Percentiles rank a stretch among this genome's conserved stretches.
These are phyloP conservation scores for Metaphire vulgaris DNA, from an alignment of 1,140 invertebrate species.

Conservation along the genomic window DNA sequence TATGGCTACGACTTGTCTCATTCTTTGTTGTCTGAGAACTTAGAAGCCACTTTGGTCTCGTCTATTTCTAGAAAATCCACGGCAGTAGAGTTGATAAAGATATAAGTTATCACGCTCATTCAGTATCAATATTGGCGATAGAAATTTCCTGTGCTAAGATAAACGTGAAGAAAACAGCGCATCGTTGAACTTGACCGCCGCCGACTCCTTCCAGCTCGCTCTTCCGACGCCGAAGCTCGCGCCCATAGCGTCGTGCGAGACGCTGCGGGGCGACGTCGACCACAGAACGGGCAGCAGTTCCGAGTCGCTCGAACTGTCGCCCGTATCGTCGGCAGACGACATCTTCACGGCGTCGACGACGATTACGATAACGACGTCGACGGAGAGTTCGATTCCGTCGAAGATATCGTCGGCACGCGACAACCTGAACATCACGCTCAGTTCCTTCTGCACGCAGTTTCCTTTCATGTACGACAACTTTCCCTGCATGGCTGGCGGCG, in stretches of 20 bases:
- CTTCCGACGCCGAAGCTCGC: constrained; percentile 35
- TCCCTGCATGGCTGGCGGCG: too few species aligned
- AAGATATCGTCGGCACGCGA: background rate
- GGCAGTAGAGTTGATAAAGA: too few species aligned
- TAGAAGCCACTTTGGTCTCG: too few species aligned
- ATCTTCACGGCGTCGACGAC: background rate
- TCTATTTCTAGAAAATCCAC: too few species aligned
- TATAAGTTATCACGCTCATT: too few species aligned
- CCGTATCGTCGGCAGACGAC: background rate
- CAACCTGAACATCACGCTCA: background rate
- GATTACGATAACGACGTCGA: background rate
- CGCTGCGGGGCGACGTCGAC: constrained; percentile 38
- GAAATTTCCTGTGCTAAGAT: too few species aligned
- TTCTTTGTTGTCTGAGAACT: too few species aligned
- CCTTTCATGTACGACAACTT: too few species aligned
- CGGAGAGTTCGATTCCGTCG: background rate
- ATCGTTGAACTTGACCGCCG: background rate
- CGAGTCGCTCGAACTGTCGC: background rate
- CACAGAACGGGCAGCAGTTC: background rate
- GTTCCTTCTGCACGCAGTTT: background rate
- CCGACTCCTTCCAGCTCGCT: background rate
- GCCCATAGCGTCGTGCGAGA: constrained; percentile 51
- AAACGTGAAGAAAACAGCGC: background rate
- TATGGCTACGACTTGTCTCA: too few species aligned
- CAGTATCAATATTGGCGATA: too few species aligned